phyloP scores from a whole-genome alignment of 2,888 invertebrate species.

The Drosophila demipolita region DNA sequence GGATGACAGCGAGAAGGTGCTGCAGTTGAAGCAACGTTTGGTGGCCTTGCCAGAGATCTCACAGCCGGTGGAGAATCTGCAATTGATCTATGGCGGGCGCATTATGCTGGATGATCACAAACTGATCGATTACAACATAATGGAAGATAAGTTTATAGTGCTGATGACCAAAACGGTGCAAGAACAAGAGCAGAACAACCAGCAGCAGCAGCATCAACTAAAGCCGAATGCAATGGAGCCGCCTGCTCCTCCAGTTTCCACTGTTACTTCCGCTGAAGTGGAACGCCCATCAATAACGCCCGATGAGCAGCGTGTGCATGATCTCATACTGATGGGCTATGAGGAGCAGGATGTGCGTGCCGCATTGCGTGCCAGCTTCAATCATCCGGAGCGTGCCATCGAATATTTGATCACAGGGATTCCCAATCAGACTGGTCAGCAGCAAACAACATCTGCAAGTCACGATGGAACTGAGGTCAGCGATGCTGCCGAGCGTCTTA shows the following conservation, averaged over 20 bases:
- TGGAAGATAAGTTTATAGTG: slow-evolving; percentile 98
- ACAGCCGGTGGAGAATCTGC: slow-evolving; percentile 92
- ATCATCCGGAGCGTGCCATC: slow-evolving; percentile 98
- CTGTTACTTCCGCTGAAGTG: not conserved
- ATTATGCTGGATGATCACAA: slow-evolving; percentile 94
- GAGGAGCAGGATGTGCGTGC: slow-evolving; percentile 91
- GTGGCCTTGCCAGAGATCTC: slow-evolving; percentile 59
- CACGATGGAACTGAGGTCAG: not conserved
- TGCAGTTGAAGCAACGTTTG: slow-evolving; percentile 90
- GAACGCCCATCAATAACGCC: slow-evolving; percentile 41
- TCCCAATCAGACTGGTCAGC: slow-evolving; percentile 84
- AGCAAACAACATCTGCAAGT: slow-evolving; percentile 2
- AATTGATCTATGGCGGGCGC: slow-evolving; percentile 97
- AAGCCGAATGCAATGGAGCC: not conserved
- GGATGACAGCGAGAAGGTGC: slow-evolving; percentile 92
- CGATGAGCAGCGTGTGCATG: slow-evolving; percentile 65
- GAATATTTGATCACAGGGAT: slow-evolving; percentile 97
- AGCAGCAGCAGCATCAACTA: not conserved
- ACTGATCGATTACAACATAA: slow-evolving; percentile 94
- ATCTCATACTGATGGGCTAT: slow-evolving; percentile 92
- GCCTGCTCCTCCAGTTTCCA: not conserved
- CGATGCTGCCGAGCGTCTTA: slow-evolving; percentile 23
- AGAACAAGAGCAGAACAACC: not conserved
- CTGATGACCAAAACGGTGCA: slow-evolving; percentile 90
- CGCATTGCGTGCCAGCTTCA: slow-evolving; percentile 97